Base-by-base conservation (phyloP, 2,888 invertebrate species). In the Tyria jacobaeae region DNA sequence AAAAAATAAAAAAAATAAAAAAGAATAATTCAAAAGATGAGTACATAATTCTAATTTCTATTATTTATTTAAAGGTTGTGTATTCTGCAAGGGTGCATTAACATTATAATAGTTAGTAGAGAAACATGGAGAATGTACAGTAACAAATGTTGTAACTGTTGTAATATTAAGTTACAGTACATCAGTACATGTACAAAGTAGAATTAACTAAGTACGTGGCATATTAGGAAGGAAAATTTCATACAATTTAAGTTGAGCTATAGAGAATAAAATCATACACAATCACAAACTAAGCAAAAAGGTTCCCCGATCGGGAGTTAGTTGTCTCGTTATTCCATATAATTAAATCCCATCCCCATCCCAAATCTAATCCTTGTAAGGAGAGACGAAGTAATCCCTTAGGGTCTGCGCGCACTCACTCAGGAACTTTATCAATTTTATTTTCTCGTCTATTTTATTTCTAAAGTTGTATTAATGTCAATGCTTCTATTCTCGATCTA, bases 311-410 rank as follows among this genome's bases (percentile, higher is more conserved):
- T 60, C 64, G 55, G 52, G 48, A 34, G 60, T 64, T 68, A 34
- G 60, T 64, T 68, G 73, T 66, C 73, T 62, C 70, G 66, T 75
- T 75, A 75, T 75, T 70, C 67, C 53, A 15, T 50, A 55, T 66
- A 75, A 74, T 74, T 70, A 74, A 74, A 62, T 72, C 60, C 58
- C 67, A 51, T 34, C 62, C 64, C 54, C 62, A 62, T 72, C 60
- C 58, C 67, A 51, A 37, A 64, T 65, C 54, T 63, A 67, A 75
- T 75, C 60, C 73, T 48, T 57, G 65, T 59, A 55, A 60, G 59
- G 64, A 64, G 50, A 49, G 49, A 51, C 44, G 21, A 59, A 53
- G 52, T 27, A 52, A 52, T 59, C 64, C 62, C 64, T 64, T 25
- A 59, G 59, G 52, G 66, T 35, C 21, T 27, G 3, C n/a, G 54